Conservation (phyloP, 2,113 vertebrate genomes). For the Ammodytes marinus region DNA sequence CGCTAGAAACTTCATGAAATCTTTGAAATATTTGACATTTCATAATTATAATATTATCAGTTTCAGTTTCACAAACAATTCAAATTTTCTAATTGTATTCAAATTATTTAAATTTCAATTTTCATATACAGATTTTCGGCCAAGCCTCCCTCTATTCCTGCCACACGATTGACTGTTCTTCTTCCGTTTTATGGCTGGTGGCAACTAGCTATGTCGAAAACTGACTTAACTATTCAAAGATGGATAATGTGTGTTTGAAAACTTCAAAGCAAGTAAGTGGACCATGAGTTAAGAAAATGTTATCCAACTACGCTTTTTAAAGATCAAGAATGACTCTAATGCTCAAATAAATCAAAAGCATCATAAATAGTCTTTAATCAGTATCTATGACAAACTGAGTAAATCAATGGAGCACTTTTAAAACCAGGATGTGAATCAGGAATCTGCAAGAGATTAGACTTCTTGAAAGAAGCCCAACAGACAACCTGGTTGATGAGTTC, state of each 20-base stretch:
- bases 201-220: too few species aligned
- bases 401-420: constrained; percentile 5
- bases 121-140: too few species aligned
- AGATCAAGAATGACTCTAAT: constrained; percentile 10
- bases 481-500: constrained; percentile 58
- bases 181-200: too few species aligned
- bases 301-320: constrained; percentile 13
- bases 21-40: too few species aligned
- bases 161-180: too few species aligned
- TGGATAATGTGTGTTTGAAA: not conserved
- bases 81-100: too few species aligned
- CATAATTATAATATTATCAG: too few species aligned
- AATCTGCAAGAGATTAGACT: constrained; percentile 67
- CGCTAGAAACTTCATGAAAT: too few species aligned
- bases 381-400: constrained; percentile 8
- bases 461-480: constrained; percentile 44
- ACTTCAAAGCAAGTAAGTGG: not conserved
- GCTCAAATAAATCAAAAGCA: constrained; percentile 2
- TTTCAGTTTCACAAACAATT: too few species aligned
- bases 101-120: too few species aligned
- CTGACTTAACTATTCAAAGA: not conserved
- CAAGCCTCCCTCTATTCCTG: too few species aligned
- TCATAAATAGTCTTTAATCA: constrained; percentile 1
- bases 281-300: not conserved
- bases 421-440: constrained; percentile 20